Evolutionary conservation across 92 coral and sea anemone species (phyloP), one percentile per base, ranked within the genome.

Genomic region (Paragorgia papillata): DNA sequence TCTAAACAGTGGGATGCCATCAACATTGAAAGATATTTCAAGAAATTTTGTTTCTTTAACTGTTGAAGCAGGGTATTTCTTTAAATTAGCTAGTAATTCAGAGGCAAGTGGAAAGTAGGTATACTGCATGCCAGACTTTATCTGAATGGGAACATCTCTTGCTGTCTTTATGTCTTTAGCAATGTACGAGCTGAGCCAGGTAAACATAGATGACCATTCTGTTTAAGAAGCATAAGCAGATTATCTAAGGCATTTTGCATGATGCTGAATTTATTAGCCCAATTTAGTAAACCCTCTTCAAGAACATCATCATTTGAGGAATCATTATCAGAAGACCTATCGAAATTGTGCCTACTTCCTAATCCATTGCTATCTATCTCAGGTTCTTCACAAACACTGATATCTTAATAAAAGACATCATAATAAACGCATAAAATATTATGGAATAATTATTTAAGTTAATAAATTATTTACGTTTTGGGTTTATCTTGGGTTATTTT

Each of bases 161-260:
- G 51, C 29, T n/a, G n/a, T n/a, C n/a, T n/a, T n/a, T n/a, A n/a
- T 9, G 70, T 63, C 1, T 30, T 13, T 39, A 63, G 28, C 22
- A 63, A 63, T 63, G 70, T 63, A 30, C 70, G 70, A 9, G 70
- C 70, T 3, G 46, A 63, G 22, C 25, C 70, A 31, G 70, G 70
- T 39, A 63, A 30, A 63, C 33, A 24, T 15, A 49, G 70, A 63
- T 63, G 70, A 33, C 70, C 70, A 63, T 30, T 63, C 19, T 17
- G 35, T 34, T 28, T 62, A 15, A 62, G 69, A 8, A 62, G 22
- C 22, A 30, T 33, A 2, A 62, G 69, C 20, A 62, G 40, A 34
- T 35, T 33, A 34, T 62, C 58, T 17, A 51, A 22, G 6, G 58
- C 58, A 51, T 51, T 51, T 22, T 51, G 58, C 58, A 5, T 51